Conservation (phyloP, 2,888 invertebrate genomes). For the Drosophila paranaensis region DNA sequence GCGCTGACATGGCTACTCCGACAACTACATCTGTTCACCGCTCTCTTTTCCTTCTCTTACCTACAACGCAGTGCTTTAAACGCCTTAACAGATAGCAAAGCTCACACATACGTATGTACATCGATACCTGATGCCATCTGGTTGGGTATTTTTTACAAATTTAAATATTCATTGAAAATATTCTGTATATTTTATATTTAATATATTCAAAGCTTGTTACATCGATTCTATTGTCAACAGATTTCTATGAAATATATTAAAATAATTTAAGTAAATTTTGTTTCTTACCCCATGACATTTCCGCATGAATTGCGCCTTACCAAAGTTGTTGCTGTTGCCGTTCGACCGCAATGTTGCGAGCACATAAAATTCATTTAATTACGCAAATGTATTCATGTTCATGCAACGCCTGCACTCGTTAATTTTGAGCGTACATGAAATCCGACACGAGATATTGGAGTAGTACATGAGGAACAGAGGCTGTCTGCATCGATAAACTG, state of each 20-base stretch:
- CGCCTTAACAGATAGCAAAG: neutral
- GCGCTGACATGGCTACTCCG: neutral
- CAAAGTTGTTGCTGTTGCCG: neutral
- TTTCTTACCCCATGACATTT: neutral
- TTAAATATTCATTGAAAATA: no score
- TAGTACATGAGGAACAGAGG: constrained; percentile 9
- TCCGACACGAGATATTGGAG: constrained; percentile 21
- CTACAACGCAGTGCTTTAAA: neutral
- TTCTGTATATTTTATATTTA: neutral
- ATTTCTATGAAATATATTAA: neutral
- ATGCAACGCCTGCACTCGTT: constrained; percentile 40
- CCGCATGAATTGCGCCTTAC: neutral
- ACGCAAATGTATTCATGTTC: constrained; percentile 37
- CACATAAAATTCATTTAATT: constrained; percentile 20
- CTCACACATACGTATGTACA: neutral
- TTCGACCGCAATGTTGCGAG: neutral
- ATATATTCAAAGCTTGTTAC: neutral
- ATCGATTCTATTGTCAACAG: neutral
- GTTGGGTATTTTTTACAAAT: neutral
- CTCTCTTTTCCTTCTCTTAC: neutral
- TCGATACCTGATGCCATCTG: neutral
- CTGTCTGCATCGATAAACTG: constrained; percentile 21
- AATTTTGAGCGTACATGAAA: constrained; percentile 30
- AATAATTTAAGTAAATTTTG: neutral
- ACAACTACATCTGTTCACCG: neutral